Percentiles rank a stretch among this genome's conserved stretches.
phyloP scores from a whole-genome alignment of 1,140 invertebrate species.

The Papilio xuthus region DNA sequence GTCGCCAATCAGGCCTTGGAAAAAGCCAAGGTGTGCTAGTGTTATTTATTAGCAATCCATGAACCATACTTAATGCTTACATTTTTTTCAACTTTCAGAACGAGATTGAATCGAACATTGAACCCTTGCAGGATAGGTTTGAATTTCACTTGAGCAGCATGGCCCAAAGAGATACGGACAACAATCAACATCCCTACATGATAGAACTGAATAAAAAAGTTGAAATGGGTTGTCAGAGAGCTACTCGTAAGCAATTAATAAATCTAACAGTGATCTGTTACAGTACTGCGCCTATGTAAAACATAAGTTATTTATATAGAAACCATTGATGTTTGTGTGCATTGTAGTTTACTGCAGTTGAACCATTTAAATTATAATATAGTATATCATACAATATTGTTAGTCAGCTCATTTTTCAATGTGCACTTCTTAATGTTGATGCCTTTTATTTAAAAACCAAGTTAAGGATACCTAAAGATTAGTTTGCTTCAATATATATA shows the following conservation, averaged over 20 bases:
- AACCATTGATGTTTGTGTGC: no score
- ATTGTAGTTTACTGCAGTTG: no score
- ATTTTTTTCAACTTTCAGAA: conserved; percentile 41
- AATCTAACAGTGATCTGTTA: background rate
- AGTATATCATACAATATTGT: no score
- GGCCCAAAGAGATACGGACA: conserved; percentile 46
- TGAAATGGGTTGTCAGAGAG: conserved; percentile 44
- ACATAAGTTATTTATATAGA: no score
- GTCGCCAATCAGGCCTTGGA: conserved; percentile 60
- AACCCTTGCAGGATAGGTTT: conserved; percentile 55
- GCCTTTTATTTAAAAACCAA: no score
- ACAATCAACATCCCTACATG: conserved; percentile 59
- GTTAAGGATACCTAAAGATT: no score
- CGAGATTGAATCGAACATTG: conserved; percentile 58
- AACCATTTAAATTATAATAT: no score
- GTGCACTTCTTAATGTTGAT: no score
- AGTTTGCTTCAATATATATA: no score
- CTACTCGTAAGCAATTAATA: conserved; percentile 49
- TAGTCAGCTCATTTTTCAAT: no score
- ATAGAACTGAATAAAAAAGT: conserved; percentile 52
- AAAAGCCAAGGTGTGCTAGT: conserved; percentile 48
- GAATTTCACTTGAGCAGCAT: conserved; percentile 48
- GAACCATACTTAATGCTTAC: background rate
- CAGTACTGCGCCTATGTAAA: no score
- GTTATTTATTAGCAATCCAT: background rate